Conservation (phyloP, 2,888 invertebrate genomes). For the Ophion costatus region DNA sequence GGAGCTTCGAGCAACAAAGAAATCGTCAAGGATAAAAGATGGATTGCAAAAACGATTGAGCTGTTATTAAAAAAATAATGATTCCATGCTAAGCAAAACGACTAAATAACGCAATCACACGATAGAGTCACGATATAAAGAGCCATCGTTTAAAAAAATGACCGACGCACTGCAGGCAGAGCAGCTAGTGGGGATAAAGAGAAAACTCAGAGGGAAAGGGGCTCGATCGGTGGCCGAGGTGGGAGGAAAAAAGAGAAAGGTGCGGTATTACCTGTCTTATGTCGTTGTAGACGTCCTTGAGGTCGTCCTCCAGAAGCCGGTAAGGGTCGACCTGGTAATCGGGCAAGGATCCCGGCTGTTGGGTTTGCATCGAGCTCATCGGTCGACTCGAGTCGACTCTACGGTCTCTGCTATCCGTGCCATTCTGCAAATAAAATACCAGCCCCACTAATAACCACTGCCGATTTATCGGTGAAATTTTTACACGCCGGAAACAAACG, state of each 20-base stretch:
- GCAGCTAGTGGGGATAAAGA: conserved; percentile 43
- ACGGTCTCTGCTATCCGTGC: conserved; percentile 72
- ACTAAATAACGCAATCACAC: conserved; percentile 6
- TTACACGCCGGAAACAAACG: neutral
- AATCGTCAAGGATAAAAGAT: neutral
- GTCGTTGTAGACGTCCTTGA: conserved; percentile 93
- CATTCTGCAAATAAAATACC: conserved; percentile 70
- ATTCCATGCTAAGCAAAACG: neutral
- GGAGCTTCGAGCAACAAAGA: neutral
- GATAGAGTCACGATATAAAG: neutral
- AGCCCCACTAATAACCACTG: neutral
- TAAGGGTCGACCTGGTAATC: conserved; percentile 95
- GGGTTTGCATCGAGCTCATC: conserved; percentile 91
- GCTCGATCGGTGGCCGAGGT: neutral
- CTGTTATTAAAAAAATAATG: neutral
- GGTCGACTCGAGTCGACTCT: conserved; percentile 81
- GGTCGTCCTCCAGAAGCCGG: conserved; percentile 93
- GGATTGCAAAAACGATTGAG: neutral
- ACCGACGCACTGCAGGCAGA: conserved; percentile 12
- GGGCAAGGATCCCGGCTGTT: conserved; percentile 91
- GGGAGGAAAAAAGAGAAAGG: conserved; percentile 49
- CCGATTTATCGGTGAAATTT: neutral
- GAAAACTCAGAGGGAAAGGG: conserved; percentile 45
- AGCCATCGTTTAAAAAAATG: conserved; percentile 17
- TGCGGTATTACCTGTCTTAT: conserved; percentile 90